A percentile compares a stretch with the other conserved stretches of the same genome.
These are phyloP conservation scores for Eulithis testata DNA, from an alignment of 2,888 invertebrate species.

Conservation along the genomic window DNA sequence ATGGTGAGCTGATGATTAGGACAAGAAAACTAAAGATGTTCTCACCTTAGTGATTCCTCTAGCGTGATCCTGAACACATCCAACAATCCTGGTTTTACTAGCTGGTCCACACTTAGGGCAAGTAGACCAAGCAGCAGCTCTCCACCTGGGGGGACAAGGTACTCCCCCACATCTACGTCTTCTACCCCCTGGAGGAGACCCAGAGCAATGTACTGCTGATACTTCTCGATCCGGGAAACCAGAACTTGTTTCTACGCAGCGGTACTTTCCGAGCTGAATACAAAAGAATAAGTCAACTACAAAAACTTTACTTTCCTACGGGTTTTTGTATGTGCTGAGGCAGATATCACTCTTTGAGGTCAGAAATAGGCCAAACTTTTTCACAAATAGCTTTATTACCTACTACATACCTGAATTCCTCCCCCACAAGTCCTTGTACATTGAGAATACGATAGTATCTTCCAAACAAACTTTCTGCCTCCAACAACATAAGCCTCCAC, in stretches of 20 bases:
- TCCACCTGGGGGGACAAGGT: conserved; percentile 94
- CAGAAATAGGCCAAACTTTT: no score
- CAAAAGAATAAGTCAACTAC: neutral
- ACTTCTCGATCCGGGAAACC: conserved; percentile 86
- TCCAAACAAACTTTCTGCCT: conserved; percentile 88
- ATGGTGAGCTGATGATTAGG: no score
- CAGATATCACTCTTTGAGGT: no score
- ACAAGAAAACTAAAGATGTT: no score
- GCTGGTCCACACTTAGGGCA: conserved; percentile 93
- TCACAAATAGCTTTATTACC: no score
- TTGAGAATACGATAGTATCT: conserved; percentile 89
- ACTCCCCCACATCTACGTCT: conserved; percentile 89
- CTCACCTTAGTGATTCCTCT: conserved; percentile 75
- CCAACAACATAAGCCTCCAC: conserved; percentile 69
- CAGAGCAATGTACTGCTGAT: conserved; percentile 73
- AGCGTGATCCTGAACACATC: conserved; percentile 87
- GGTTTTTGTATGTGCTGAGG: no score
- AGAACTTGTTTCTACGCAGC: conserved; percentile 87
- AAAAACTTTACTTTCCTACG: no score
- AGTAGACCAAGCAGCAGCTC: conserved; percentile 89
- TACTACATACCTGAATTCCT: conserved; percentile 85
- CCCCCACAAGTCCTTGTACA: conserved; percentile 94
- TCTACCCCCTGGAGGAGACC: conserved; percentile 86
- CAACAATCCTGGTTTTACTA: conserved; percentile 87
- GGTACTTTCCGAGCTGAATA: conserved; percentile 86